Conservation (phyloP, 2,113 vertebrate species). For the Prionailurus bengalensis region DNA sequence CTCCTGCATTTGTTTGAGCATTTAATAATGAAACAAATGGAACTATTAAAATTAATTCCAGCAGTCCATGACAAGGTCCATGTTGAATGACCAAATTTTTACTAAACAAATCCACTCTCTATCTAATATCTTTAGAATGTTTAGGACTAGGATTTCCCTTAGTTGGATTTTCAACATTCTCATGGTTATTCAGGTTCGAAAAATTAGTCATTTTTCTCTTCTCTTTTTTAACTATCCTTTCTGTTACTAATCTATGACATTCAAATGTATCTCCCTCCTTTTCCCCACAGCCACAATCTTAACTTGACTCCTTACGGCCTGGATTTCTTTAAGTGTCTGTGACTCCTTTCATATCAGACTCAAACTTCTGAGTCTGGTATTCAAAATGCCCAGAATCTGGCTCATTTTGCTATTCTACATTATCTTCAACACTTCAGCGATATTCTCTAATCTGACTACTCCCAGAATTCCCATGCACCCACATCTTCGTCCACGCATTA, state of each 20-base stretch:
- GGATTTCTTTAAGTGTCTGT: not conserved
- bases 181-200: not conserved
- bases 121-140: not conserved
- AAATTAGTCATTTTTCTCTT: not conserved
- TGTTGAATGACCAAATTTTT: not conserved
- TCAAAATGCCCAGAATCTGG: not conserved
- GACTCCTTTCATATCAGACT: not conserved
- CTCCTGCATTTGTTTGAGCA: not conserved
- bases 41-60: constrained; percentile 24
- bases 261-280: not conserved
- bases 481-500: not conserved
- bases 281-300: not conserved
- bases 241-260: not conserved
- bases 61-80: not conserved
- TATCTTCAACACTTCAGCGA: not conserved
- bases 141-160: not conserved
- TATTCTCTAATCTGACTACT: not conserved
- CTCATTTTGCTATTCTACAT: not conserved
- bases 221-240: not conserved
- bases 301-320: not conserved
- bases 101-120: not conserved
- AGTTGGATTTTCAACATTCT: not conserved
- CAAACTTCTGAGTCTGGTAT: not conserved
- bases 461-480: not conserved
- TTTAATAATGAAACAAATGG: not conserved